A percentile compares a stretch with the other conserved stretches of the same genome.
Conservation (phyloP, 2,888 invertebrate genomes). For the Tribolium freemani region DNA sequence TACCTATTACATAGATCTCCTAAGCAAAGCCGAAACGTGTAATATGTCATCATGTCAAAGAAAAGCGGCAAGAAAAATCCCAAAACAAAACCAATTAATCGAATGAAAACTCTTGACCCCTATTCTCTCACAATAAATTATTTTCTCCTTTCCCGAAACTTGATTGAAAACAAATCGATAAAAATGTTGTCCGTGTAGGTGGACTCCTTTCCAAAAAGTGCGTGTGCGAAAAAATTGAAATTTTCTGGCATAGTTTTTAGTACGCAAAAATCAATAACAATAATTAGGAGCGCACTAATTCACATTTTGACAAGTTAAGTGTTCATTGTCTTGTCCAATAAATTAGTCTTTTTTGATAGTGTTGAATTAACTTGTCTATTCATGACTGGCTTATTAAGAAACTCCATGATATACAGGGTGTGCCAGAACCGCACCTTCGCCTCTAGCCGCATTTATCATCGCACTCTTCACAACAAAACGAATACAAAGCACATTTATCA, state of each 20-base stretch:
- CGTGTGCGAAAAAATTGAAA: too few species aligned
- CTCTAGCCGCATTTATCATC: slow-evolving; percentile 2
- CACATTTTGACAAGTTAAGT: neutral
- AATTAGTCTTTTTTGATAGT: neutral
- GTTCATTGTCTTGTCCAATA: neutral
- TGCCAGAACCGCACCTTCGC: slow-evolving; percentile 14
- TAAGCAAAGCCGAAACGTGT: slow-evolving; percentile 7
- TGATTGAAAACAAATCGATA: slow-evolving; percentile 6
- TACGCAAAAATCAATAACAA: too few species aligned
- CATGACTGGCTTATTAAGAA: slow-evolving; percentile 18
- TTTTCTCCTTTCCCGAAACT: neutral
- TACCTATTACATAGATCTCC: neutral
- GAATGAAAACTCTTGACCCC: too few species aligned
- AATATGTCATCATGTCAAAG: slow-evolving; percentile 4
- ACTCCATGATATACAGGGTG: slow-evolving; percentile 20
- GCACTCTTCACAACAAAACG: neutral
- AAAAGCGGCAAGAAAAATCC: neutral
- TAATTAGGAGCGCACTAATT: too few species aligned
- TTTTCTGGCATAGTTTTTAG: too few species aligned
- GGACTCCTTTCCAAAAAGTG: slow-evolving; percentile 18
- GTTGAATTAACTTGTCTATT: neutral
- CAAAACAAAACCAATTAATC: neutral
- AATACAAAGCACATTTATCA: neutral
- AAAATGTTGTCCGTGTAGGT: slow-evolving; percentile 24
- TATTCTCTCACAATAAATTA: too few species aligned